Percentiles rank a stretch among this genome's conserved stretches.
These are phyloP conservation scores for Drosophila sordidula DNA, from an alignment of 2,888 invertebrate genomes.

Conservation along the genomic window DNA sequence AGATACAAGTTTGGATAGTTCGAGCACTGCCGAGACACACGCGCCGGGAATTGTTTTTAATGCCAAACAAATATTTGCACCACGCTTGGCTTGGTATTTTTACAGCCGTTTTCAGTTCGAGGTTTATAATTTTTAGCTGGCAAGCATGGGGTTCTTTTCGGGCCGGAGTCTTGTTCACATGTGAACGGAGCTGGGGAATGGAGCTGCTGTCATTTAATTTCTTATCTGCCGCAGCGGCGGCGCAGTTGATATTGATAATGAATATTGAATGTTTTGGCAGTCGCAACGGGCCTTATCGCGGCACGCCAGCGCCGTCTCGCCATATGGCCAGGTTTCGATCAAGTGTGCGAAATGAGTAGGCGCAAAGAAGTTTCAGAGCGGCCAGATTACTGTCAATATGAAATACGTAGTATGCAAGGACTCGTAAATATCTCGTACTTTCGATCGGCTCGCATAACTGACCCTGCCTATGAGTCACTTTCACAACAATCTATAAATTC, in stretches of 20 bases:
- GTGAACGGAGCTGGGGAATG: conserved; percentile 39
- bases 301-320: background rate
- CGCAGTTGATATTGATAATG: conserved; percentile 62
- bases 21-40: conserved; percentile 43
- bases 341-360: conserved; percentile 4
- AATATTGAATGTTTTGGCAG: conserved; percentile 69
- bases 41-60: conserved; percentile 39
- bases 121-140: conserved; percentile 1
- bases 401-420: no score
- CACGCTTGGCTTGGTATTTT: conserved; percentile 58
- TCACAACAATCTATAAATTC: conserved; percentile 19
- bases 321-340: conserved; percentile 24
- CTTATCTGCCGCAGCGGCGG: conserved; percentile 56
- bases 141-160: conserved; percentile 50
- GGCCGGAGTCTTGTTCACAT: conserved; percentile 62
- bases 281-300: conserved; percentile 42
- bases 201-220: conserved; percentile 50
- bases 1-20: conserved; percentile 3
- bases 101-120: conserved; percentile 61
- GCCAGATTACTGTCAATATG: background rate
- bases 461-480: conserved; percentile 61
- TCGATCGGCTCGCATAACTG: conserved; percentile 43
- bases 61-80: conserved; percentile 67
- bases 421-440: conserved; percentile 16
- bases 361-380: conserved; percentile 18